Conservation (phyloP, 2,888 invertebrate genomes). For the Gari tellinella region DNA sequence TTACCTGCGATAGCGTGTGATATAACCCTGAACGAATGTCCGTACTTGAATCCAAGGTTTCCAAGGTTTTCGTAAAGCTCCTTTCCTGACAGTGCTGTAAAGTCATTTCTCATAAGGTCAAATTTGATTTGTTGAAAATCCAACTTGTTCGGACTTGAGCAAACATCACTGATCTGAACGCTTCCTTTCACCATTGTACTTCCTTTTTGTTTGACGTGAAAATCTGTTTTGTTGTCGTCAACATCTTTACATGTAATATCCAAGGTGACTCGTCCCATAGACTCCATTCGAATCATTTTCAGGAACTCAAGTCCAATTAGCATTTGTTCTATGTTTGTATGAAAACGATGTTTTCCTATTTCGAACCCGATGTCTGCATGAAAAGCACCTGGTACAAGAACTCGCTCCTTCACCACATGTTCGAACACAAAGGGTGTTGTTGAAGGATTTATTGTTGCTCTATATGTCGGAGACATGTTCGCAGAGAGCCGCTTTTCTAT, state of each 20-base stretch:
- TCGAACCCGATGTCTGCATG: constrained; percentile 61
- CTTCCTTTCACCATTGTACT: not conserved
- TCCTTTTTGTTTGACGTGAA: not conserved
- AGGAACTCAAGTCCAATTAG: constrained; percentile 34
- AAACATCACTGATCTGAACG: not conserved
- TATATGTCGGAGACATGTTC: constrained; percentile 11
- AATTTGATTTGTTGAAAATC: too few species aligned
- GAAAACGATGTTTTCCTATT: constrained; percentile 14
- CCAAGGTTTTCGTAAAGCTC: not conserved
- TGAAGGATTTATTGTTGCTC: constrained; percentile 28
- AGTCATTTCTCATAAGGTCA: too few species aligned
- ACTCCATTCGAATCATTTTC: constrained; percentile 21
- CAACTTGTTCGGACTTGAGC: not conserved
- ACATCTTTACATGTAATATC: too few species aligned
- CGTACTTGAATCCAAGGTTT: constrained; percentile 3
- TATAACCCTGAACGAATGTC: not conserved
- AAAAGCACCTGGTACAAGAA: constrained; percentile 61
- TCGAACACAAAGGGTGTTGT: constrained; percentile 61
- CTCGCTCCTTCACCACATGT: constrained; percentile 43
- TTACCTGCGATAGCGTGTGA: not conserved
- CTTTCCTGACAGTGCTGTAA: not conserved
- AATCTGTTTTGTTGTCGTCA: not conserved
- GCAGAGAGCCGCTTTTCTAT: constrained; percentile 1
- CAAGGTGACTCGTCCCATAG: constrained; percentile 12
- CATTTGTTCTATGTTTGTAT: not conserved